A percentile compares a stretch with the other conserved stretches of the same genome.
phyloP scores from a whole-genome alignment of 2,797 vertebrate genomes.

The Carapus acus region DNA sequence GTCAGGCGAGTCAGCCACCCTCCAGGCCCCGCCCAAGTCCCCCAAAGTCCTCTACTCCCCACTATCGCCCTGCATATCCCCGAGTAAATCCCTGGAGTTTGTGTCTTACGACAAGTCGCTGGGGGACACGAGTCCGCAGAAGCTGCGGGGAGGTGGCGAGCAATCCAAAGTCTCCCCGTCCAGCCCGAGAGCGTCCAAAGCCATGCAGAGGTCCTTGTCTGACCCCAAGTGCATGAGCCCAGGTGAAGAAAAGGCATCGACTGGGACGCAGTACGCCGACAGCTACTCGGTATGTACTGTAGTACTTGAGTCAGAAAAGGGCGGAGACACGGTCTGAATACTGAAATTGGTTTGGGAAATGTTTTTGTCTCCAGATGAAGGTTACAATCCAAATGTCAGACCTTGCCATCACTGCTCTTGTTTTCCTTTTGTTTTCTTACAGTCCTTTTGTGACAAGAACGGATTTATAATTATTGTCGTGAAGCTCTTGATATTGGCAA shows the following conservation, averaged over 20 bases:
- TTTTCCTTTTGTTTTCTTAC: too few relatives aligned
- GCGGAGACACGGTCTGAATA: too few relatives aligned
- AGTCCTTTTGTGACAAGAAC: too few relatives aligned
- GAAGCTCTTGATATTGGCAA: too few relatives aligned
- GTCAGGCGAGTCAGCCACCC: conserved; percentile 81
- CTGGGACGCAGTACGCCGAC: conserved; percentile 88
- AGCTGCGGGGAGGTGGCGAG: conserved; percentile 79
- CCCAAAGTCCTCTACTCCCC: conserved; percentile 97
- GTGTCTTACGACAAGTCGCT: conserved; percentile 89
- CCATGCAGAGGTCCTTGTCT: conserved; percentile 95
- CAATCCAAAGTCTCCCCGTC: conserved; percentile 77
- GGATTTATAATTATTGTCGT: too few relatives aligned
- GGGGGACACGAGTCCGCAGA: conserved; percentile 83
- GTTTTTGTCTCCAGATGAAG: too few relatives aligned
- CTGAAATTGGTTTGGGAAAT: too few relatives aligned
- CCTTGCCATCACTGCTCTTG: too few relatives aligned
- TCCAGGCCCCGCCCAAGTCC: conserved; percentile 89
- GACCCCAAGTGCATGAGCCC: conserved; percentile 98
- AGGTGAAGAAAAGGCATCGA: conserved; percentile 86
- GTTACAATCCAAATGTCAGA: too few relatives aligned
- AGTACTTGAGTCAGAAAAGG: neutral
- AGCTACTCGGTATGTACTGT: conserved; percentile 83
- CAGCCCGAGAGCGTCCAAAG: conserved; percentile 87
- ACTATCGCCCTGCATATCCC: conserved; percentile 90
- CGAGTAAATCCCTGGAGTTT: conserved; percentile 92